Percentiles rank a stretch among this genome's conserved stretches.
phyloP scores from a whole-genome alignment of 1,140 invertebrate genomes.

The Lasioglossum baleicum region DNA sequence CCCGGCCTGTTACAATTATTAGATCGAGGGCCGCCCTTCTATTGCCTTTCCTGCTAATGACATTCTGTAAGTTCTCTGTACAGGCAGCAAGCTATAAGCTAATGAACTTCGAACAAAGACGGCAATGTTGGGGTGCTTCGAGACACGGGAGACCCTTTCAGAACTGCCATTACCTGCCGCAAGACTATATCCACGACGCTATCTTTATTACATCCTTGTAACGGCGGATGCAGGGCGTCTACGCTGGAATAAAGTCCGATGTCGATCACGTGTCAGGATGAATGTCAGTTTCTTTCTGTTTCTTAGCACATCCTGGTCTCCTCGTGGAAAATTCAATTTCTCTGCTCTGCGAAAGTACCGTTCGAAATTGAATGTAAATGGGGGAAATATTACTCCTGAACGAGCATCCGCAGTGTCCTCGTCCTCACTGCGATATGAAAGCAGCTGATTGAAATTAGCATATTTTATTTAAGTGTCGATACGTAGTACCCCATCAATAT shows the following conservation, averaged over 20 bases:
- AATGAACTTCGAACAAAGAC: slow-evolving; percentile 27
- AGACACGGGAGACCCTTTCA: background rate
- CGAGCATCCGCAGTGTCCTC: too few species aligned
- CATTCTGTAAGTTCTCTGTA: slow-evolving; percentile 2
- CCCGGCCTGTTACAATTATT: background rate
- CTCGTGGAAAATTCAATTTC: background rate
- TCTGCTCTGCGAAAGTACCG: too few species aligned
- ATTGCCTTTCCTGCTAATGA: slow-evolving; percentile 14
- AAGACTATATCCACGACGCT: background rate
- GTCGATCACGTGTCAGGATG: background rate
- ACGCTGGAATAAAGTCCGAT: background rate
- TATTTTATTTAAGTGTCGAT: too few species aligned
- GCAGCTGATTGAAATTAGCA: too few species aligned
- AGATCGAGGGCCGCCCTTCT: background rate
- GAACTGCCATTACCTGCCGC: background rate
- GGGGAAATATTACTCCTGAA: too few species aligned
- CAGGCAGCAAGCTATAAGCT: slow-evolving; percentile 1
- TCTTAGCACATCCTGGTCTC: background rate
- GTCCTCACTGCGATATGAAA: too few species aligned
- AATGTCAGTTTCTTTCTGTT: background rate
- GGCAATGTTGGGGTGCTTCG: background rate
- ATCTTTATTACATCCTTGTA: slow-evolving; percentile 19
- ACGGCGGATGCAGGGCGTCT: background rate
- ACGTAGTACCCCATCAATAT: too few species aligned
- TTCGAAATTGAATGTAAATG: too few species aligned